phyloP scores from a whole-genome alignment of 1,140 invertebrate species.

The Drosophila quadrilineata region DNA sequence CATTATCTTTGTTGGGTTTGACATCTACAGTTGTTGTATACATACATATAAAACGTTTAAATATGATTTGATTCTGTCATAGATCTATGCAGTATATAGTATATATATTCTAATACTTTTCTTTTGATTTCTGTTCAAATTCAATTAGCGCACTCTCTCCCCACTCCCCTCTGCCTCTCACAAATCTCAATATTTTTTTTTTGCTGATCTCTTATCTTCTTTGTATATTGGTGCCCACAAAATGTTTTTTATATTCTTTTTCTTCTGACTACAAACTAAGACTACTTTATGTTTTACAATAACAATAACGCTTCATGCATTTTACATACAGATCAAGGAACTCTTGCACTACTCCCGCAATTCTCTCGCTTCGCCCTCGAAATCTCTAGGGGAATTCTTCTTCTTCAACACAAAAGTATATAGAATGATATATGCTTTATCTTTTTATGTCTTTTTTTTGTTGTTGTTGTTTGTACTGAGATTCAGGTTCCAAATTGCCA shows the following conservation, averaged over 20 bases:
- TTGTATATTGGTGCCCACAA: conserved; percentile 77
- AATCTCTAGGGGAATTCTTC: too few relatives aligned
- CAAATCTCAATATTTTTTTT: too few relatives aligned
- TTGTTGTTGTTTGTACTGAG: conserved; percentile 61
- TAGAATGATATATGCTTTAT: conserved; percentile 20
- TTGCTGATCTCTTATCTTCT: conserved; percentile 26
- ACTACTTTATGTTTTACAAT: conserved; percentile 52
- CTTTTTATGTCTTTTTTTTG: conserved; percentile 6
- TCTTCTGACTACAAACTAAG: conserved; percentile 70
- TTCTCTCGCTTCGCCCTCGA: too few relatives aligned
- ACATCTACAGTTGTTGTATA: conserved; percentile 61
- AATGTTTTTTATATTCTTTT: too few relatives aligned
- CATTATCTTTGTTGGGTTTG: too few relatives aligned
- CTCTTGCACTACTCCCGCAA: too few relatives aligned
- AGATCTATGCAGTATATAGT: conserved; percentile 35
- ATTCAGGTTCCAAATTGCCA: conserved; percentile 53
- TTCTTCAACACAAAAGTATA: too few relatives aligned
- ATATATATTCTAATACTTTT: conserved; percentile 41
- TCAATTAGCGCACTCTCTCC: neutral
- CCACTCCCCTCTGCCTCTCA: too few relatives aligned
- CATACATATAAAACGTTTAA: conserved; percentile 66
- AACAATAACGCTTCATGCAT: conserved; percentile 41
- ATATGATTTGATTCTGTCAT: conserved; percentile 45
- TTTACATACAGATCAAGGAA: conserved; percentile 26
- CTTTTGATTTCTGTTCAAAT: conserved; percentile 24